Evolutionary conservation across 2,888 invertebrate genomes (phyloP), one percentile per base, ranked within the genome.

Genomic region (Thymelicus sylvestris): DNA sequence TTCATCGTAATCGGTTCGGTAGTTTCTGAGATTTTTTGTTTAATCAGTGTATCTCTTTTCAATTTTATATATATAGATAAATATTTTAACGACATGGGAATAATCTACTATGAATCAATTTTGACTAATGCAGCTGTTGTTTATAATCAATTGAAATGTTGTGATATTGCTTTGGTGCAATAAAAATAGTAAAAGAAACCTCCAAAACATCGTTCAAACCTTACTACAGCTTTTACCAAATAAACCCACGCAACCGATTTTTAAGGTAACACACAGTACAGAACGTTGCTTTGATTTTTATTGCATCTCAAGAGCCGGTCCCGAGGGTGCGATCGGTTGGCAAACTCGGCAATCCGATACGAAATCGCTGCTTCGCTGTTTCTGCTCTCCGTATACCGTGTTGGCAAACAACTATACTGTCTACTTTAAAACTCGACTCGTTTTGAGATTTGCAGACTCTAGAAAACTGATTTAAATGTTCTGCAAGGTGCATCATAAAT

Each of bases 261-360:
- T n/a, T 62, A 47, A 50, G 64, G 64, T 31, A 41, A 63, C 52
- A 48, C 60, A 41, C 65, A 52, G 39, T 31, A 31, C 1, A 19
- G 57, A 70, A 66, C 50, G 44, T 44, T 60, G 48, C 70, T 61
- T 70, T 83, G 83, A 81, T 88, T 87, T 88, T 89, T 87, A 90
- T 90, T 89, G 89, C 85, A 81, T 84, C 83, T 82, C 79, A 83
- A 84, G 85, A 81, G 83, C 80, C 80, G 79, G 83, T 91, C 92
- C 89, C 90, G 78, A 78, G 85, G 92, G 92, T 91, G 88, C 91
- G 86, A 90, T 92, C 86, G 86, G 88, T 89, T 81, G 86, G 90
- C 86, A 92, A 92, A 92, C 91, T 91, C 81, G 80, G 85, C 83
- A 87, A 75, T 76, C 75, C 76, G 74, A 73, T 73, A 75, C 75